Evolutionary conservation across 2,797 vertebrate genomes (phyloP).

Genomic region (Sebastolobus altivelis): DNA sequence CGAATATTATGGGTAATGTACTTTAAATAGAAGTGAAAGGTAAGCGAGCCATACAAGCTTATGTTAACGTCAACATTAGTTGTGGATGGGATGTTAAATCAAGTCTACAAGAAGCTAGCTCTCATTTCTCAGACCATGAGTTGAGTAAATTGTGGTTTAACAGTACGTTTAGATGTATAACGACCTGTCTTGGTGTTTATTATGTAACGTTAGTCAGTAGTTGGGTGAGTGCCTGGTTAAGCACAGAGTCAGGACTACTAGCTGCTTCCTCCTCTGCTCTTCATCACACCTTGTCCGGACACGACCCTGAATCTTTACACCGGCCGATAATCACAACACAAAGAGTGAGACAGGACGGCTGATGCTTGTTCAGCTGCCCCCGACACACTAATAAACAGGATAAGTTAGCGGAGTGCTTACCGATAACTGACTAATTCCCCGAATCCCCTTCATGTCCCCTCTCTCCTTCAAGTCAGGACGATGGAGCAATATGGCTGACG

Average conservation of each 20-base stretch:
- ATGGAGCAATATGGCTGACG: slow-evolving; percentile 81
- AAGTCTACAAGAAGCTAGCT: background rate
- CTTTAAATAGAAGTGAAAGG: background rate
- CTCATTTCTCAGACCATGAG: accelerated
- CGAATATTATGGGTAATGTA: background rate
- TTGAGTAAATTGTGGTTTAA: accelerated
- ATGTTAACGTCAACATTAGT: background rate
- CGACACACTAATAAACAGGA: background rate
- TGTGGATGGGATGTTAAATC: background rate
- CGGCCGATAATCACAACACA: background rate
- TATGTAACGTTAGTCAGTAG: background rate
- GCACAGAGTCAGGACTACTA: background rate
- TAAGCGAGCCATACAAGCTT: background rate
- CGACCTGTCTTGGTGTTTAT: background rate
- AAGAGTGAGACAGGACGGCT: accelerated
- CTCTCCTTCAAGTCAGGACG: slow-evolving; percentile 76
- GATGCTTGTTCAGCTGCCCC: accelerated
- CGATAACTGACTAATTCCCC: slow-evolving; percentile 82
- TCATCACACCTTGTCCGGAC: slow-evolving; percentile 20
- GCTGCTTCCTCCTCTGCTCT: slow-evolving; percentile 32
- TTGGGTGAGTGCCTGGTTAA: background rate
- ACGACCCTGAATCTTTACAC: background rate
- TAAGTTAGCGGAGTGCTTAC: slow-evolving; percentile 57
- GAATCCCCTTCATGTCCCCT: slow-evolving; percentile 85
- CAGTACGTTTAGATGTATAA: background rate